phyloP scores from a whole-genome alignment of 1,140 invertebrate species.

The Ectropis grisescens region DNA sequence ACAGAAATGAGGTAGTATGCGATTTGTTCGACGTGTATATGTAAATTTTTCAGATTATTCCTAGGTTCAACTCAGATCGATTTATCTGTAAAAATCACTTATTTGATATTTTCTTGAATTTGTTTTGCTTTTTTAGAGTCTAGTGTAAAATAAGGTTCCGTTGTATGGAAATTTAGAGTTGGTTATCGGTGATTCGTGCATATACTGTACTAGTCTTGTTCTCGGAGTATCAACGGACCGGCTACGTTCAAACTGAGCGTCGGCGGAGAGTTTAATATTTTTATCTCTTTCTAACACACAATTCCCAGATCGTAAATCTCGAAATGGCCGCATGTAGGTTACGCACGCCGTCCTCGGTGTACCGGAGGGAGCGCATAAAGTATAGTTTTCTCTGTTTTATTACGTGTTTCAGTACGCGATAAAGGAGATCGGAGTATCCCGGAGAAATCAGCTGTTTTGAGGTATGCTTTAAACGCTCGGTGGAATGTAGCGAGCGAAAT shows the following conservation, averaged over 20 bases:
- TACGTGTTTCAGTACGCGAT: slow-evolving; percentile 56
- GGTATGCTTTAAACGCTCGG: slow-evolving; percentile 66
- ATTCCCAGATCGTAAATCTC: slow-evolving; percentile 72
- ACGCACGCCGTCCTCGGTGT: slow-evolving; percentile 60
- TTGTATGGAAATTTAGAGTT: too few relatives aligned
- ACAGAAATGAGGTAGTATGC: slow-evolving; percentile 60
- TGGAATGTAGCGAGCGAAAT: slow-evolving; percentile 66
- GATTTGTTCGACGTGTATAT: slow-evolving; percentile 34
- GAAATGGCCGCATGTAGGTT: slow-evolving; percentile 72
- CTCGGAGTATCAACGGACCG: slow-evolving; percentile 40
- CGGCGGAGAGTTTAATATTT: slow-evolving; percentile 59
- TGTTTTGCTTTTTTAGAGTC: too few relatives aligned
- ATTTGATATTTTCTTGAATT: too few relatives aligned
- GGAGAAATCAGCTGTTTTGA: slow-evolving; percentile 67
- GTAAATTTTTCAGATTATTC: slow-evolving; percentile 27
- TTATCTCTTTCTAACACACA: slow-evolving; percentile 66
- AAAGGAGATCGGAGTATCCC: slow-evolving; percentile 63
- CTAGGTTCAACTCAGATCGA: too few relatives aligned
- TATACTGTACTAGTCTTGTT: slow-evolving; percentile 44
- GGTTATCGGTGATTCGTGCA: too few relatives aligned
- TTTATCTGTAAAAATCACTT: too few relatives aligned
- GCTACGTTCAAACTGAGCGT: slow-evolving; percentile 43
- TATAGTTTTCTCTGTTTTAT: slow-evolving; percentile 70
- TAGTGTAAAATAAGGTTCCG: too few relatives aligned
- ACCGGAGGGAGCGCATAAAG: slow-evolving; percentile 57